Base-by-base conservation (phyloP, 2,797 vertebrate species). In the Atherinosoma microstoma region DNA sequence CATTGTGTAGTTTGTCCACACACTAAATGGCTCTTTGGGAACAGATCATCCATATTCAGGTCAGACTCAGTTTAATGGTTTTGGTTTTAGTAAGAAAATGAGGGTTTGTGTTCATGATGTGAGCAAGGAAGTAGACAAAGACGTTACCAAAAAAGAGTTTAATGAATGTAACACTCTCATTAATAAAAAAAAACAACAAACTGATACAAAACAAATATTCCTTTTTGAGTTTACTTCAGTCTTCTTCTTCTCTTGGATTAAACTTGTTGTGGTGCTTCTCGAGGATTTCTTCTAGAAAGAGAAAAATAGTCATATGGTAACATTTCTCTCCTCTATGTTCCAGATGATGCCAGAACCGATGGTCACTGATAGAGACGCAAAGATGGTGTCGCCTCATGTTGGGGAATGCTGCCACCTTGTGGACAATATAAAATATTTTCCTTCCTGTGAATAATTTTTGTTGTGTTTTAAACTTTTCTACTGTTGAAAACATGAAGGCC, bases 341-440 rank as follows among this genome's bases (percentile, higher is more conserved):
- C 45, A 47, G 45, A 47, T n/a, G 6, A 47, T n/a, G 45, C 16
- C 42, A 45, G 47, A 22, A 51, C 3, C 67, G 13, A 45, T 29
- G 13, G 49, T 11, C 27, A 8, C 22, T 2, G 8, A 49, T 57
- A 38, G 18, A 18, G 22, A 4, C 29, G 34, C 24, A 58, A 4
- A 30, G 7, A 45, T 3, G 12, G 1, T 22, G 9, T 49, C 32
- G 24, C 38, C 3, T 59, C 58, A 54, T 68, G 20, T 47, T 62
- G 70, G 13, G 18, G 62, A 69, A 11, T 84, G 75, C 88, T 91
- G 77, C 87, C 90, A 73, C 77, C 91, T 80, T 56, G 82, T 92
- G 93, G 85, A 27, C 0, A 32, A 35, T 0, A 57, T 8, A n/a
- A 64, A 67, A 24, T 75, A 77, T 11, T 66, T 27, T 18, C 13